Evolutionary conservation across 2,113 vertebrate genomes (phyloP), one percentile per base, ranked within the genome.

Genomic region (Alouatta palliata): DNA sequence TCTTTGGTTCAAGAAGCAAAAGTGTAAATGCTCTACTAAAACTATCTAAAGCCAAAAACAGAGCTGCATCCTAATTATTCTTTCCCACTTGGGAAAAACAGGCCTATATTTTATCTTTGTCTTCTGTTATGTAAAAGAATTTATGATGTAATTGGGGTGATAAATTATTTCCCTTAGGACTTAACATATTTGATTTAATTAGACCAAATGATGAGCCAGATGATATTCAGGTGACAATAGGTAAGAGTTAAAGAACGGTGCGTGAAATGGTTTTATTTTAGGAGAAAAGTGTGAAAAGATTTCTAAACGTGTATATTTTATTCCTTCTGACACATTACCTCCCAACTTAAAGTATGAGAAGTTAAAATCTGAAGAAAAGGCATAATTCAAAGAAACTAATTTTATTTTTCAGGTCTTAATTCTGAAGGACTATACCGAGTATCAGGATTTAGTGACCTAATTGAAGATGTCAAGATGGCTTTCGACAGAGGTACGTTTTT

Each of bases 401-500:
- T 93, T n/a, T 6, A 45, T 71, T 73, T 73, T 86, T 97, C 97
- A 99, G 99, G 99, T 98, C 99, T 99, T 93, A 99, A 99, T 98
- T 99, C 99, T 0, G 99, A 99, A 99, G 99, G 99, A 95, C 98
- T 99, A 1, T 99, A 99, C 98, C 99, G 99, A 98, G 99, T 99
- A 94, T 99, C 99, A 92, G 99, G 99, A 97, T 99, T 99, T 98
- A 99, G 99, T 81, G 99, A 99, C 97, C 99, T 99, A 94, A 99
- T 99, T 14, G 99, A 99, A 99, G 99, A 99, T 82, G 99, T 99
- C 98, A 99, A 99, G 99, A 98, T 99, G 99, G 99, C 99, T 37
- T 99, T 99, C 97, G 99, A 99, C 98, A 99, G 99, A 99, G 99
- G 99, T 99, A 98, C 96, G 97, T 89, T 92, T 87, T 97, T 95